Base-by-base conservation (phyloP, 37 sponge, comb jelly and placozoan species). In the Ianthella basta region DNA sequence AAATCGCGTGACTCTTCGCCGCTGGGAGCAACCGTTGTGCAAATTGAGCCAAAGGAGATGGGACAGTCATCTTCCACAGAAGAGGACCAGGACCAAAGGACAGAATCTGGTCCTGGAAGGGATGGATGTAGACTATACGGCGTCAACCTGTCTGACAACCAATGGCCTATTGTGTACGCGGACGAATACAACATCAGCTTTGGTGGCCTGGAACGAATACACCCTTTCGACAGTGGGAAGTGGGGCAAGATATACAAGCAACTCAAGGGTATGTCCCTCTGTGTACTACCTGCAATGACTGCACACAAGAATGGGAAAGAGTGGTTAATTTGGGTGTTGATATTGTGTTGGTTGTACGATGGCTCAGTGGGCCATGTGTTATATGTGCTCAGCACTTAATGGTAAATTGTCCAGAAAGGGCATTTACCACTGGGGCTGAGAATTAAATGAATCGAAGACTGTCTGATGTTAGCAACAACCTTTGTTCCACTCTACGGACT, bases 221-320 rank as follows among this genome's bases (percentile, higher is more conserved):
- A 96, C 33, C 94, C 97, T 18, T 94, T 96, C 73, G 97, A 96
- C 81, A 89, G 88, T 59, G 83, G 66, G 20, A 96, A 94, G 70
- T 96, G 97, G 97, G 94, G 92, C 16, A 84, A 91, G 66, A 81
- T 93, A 15, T 87, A 53, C 67, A 27, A 85, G 21, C 38, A 59
- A 18, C 77, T 94, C 19, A 41, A 72, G 30, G 82, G 92, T 91
- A 24, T 33, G 88, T 59, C 0, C 0, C 41, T 13, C 0, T 12
- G 37, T 5, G 83, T 79, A 57, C 59, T 20, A 19, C 15, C 27
- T 4, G 19, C 14, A 2, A 8, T 19, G 21, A 3, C 39, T 39
- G 59, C 27, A 50, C 29, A 8, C 29, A 41, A 16, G 80, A 15
- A 15, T 24, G 8, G 50, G 3, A 8, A 8, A 8, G 50, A 44